Evolutionary conservation across 2,797 vertebrate genomes (phyloP).

Genomic region (Chiloscyllium punctatum): DNA sequence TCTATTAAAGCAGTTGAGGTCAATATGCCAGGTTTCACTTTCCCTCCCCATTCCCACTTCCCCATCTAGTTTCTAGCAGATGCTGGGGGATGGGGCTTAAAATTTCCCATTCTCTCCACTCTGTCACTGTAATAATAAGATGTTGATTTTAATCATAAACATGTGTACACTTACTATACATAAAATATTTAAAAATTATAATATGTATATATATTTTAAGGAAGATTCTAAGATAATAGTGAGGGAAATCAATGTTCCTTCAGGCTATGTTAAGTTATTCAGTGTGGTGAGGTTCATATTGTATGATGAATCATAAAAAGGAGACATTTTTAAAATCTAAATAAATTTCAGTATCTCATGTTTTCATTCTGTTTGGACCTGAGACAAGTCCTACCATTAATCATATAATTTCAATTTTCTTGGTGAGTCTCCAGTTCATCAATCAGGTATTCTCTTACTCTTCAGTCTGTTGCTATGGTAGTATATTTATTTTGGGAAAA

Average conservation of each 20-base stretch:
- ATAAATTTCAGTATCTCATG: not conserved
- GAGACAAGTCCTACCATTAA: not conserved
- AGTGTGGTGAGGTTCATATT: constrained; percentile 4
- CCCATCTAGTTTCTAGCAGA: not conserved
- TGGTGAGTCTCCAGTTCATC: not conserved
- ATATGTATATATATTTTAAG: too few species aligned
- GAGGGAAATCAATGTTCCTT: not conserved
- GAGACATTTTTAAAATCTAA: not conserved
- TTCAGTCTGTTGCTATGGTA: constrained; percentile 13
- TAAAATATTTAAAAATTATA: too few species aligned
- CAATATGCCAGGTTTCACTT: not conserved
- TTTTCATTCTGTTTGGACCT: not conserved
- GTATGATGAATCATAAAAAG: not conserved
- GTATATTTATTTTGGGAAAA: not conserved
- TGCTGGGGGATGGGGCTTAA: not conserved
- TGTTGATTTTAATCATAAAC: not conserved
- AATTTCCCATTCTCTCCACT: not conserved
- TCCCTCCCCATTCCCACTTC: not conserved
- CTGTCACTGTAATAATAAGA: not conserved
- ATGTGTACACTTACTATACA: not conserved
- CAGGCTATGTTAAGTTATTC: constrained; percentile 26
- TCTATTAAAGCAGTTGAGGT: not conserved
- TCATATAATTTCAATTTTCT: not conserved
- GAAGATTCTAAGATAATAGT: not conserved
- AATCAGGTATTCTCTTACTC: not conserved